Conservation (phyloP, 2,888 invertebrate species). For the Rhingia rostrata region DNA sequence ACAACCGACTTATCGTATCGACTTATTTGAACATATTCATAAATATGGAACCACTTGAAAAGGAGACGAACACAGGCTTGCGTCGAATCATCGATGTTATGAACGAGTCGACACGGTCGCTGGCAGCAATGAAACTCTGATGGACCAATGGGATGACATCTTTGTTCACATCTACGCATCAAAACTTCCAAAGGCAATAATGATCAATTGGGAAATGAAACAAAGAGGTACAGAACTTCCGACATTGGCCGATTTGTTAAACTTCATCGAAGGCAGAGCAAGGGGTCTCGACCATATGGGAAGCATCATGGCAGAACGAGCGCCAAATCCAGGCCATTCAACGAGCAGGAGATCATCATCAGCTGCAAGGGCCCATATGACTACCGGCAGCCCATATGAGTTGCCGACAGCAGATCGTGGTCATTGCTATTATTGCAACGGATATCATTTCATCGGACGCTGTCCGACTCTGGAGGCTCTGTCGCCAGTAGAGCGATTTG, state of each 20-base stretch:
- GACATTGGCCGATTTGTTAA: neutral
- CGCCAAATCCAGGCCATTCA: neutral
- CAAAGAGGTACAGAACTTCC: slow-evolving; percentile 29
- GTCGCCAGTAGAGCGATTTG: slow-evolving; percentile 2
- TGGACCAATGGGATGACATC: slow-evolving; percentile 30
- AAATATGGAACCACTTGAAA: no score
- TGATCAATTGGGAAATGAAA: slow-evolving; percentile 48
- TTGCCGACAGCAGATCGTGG: slow-evolving; percentile 35
- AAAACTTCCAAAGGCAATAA: slow-evolving; percentile 28
- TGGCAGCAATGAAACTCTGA: no score
- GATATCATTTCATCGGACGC: slow-evolving; percentile 19
- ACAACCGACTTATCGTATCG: no score
- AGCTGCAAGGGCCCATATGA: slow-evolving; percentile 11
- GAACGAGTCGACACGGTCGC: slow-evolving; percentile 29
- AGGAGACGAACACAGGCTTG: no score
- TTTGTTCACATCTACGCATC: slow-evolving; percentile 1
- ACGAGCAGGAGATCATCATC: slow-evolving; percentile 1
- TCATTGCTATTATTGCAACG: slow-evolving; percentile 37
- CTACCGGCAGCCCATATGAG: slow-evolving; percentile 5
- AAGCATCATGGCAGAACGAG: slow-evolving; percentile 3
- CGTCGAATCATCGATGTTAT: slow-evolving; percentile 6
- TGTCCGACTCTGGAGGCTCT: neutral
- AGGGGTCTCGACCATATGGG: slow-evolving; percentile 36
- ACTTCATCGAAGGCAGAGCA: slow-evolving; percentile 45
- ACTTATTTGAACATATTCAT: no score